Percentiles rank a stretch among this genome's conserved stretches.
Evolutionary conservation across 2,113 vertebrate genomes (phyloP).

Genomic region (Trachemys scripta): DNA sequence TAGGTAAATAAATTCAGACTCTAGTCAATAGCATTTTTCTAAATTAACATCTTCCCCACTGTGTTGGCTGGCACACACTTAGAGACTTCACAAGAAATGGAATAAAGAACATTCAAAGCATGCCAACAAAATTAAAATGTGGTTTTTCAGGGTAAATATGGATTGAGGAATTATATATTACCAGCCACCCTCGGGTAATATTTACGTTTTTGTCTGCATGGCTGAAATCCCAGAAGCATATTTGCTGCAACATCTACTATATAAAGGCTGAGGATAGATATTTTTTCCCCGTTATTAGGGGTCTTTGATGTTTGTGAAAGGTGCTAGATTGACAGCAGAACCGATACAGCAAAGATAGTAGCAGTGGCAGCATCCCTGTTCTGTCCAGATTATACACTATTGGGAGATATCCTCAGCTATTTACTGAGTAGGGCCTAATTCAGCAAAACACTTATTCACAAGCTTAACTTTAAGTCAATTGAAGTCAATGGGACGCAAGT

Average conservation of each 20-base stretch:
- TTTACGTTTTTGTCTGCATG: neutral
- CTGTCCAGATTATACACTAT: neutral
- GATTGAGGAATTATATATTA: conserved; percentile 6
- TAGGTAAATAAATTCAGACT: neutral
- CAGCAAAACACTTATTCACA: neutral
- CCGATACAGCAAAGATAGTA: neutral
- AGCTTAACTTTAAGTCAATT: neutral
- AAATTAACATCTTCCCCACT: neutral
- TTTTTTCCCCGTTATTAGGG: neutral
- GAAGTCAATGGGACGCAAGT: neutral
- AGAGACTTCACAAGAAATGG: neutral
- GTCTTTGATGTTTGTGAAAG: neutral
- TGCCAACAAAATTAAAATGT: conserved; percentile 10
- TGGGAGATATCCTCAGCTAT: neutral
- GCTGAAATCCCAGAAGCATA: neutral
- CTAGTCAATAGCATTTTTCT: neutral
- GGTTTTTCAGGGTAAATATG: neutral
- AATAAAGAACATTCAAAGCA: neutral
- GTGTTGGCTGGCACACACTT: neutral
- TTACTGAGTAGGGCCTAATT: neutral
- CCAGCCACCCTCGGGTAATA: conserved; percentile 5
- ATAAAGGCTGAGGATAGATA: neutral
- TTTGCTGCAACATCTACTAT: neutral
- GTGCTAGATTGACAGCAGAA: accelerated
- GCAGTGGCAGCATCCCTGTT: neutral